phyloP scores from a whole-genome alignment of 2,113 vertebrate genomes.

The Collichthys lucidus region DNA sequence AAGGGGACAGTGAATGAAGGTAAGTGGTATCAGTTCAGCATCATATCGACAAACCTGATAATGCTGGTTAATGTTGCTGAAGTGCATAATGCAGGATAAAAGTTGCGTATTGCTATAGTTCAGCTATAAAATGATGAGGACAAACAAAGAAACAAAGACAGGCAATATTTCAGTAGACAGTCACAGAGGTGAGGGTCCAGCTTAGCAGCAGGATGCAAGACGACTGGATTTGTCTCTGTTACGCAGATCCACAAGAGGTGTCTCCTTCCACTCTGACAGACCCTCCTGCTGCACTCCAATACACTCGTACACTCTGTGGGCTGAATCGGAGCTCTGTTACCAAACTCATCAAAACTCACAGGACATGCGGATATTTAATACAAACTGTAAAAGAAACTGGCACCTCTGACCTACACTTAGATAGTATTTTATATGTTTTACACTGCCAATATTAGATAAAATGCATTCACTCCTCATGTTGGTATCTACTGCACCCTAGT shows the following conservation, averaged over 20 bases:
- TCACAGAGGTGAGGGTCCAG: conserved; percentile 27
- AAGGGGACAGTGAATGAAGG: conserved; percentile 8
- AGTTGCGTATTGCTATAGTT: neutral
- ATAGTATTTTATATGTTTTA: neutral
- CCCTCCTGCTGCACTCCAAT: conserved; percentile 20
- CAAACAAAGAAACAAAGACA: neutral
- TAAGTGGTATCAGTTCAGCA: conserved; percentile 23
- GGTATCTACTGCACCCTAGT: conserved; percentile 62
- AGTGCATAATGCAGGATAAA: neutral
- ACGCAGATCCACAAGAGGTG: neutral
- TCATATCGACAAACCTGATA: neutral
- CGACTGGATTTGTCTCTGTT: neutral
- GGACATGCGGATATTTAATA: neutral
- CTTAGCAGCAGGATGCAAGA: conserved; percentile 64
- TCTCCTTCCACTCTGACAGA: conserved; percentile 66
- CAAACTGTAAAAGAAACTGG: neutral
- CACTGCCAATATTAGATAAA: neutral
- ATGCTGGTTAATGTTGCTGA: neutral
- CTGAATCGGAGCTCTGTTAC: conserved; percentile 56
- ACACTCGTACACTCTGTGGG: conserved; percentile 66
- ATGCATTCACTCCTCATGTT: neutral
- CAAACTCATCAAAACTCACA: neutral
- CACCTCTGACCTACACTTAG: neutral
- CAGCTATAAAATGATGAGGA: neutral
- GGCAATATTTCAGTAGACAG: neutral